Percentiles rank a stretch among this genome's conserved stretches.
These are phyloP conservation scores for Heteronetta atricapilla DNA, from an alignment of 2,113 vertebrate genomes.

Conservation along the genomic window DNA sequence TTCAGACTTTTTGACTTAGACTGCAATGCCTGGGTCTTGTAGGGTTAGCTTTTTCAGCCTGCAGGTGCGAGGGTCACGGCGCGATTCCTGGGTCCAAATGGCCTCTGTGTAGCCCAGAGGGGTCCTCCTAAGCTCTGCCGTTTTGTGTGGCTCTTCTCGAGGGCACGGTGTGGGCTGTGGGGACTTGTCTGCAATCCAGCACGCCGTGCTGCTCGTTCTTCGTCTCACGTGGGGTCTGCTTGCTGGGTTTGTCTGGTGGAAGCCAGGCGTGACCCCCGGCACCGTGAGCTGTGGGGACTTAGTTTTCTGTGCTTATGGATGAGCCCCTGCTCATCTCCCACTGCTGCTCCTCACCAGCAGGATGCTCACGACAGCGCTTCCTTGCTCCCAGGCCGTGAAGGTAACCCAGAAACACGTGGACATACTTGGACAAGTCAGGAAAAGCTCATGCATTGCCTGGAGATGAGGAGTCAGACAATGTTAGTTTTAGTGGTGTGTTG, in stretches of 20 bases:
- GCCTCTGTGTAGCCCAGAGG: no score
- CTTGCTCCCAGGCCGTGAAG: neutral
- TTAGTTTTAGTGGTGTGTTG: neutral
- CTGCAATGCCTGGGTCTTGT: no score
- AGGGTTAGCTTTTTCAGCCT: no score
- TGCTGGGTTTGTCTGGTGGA: neutral
- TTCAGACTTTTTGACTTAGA: neutral
- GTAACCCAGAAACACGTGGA: accelerated
- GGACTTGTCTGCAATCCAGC: no score
- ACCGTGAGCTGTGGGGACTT: neutral
- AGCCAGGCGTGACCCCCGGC: accelerated
- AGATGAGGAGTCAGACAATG: accelerated
- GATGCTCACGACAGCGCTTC: accelerated
- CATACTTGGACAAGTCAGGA: neutral
- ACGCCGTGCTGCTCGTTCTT: no score
- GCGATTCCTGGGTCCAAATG: no score
- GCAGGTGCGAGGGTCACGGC: no score
- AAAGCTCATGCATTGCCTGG: neutral
- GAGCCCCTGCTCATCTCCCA: accelerated
- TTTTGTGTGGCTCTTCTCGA: no score
- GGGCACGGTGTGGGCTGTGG: no score
- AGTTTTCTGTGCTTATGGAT: neutral
- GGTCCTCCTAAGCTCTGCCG: no score
- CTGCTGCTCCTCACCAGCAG: neutral
- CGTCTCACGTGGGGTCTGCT: no score